Percentiles rank a stretch among this genome's conserved stretches.
Evolutionary conservation across 2,113 vertebrate genomes (phyloP).

Genomic region (Connochaetes taurinus): DNA sequence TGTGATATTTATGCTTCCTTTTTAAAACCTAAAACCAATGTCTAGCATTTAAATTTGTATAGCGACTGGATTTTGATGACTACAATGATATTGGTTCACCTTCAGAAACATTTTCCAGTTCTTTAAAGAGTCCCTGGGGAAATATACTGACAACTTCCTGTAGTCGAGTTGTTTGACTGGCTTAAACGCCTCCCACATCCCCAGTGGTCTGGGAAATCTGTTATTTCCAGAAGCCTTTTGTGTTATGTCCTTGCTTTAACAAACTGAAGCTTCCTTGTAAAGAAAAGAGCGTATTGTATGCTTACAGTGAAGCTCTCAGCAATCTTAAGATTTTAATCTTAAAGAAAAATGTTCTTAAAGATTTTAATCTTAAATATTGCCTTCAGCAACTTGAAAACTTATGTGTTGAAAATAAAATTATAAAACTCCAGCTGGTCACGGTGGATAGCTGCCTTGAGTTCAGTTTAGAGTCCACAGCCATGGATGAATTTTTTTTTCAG

Average conservation of each 20-base stretch:
- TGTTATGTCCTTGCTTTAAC: neutral
- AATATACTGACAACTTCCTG: neutral
- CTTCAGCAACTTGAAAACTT: neutral
- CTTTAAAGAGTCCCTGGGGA: neutral
- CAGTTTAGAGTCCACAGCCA: neutral
- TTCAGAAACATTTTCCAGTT: neutral
- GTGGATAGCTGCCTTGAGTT: neutral
- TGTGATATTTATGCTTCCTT: neutral
- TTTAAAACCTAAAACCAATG: neutral
- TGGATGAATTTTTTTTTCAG: neutral
- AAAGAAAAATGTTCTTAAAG: neutral
- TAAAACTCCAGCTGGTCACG: neutral
- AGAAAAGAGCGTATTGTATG: neutral
- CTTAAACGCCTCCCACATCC: neutral
- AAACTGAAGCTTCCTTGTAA: neutral
- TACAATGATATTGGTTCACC: neutral
- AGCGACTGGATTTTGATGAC: neutral
- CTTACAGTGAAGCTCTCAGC: neutral
- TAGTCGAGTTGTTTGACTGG: neutral
- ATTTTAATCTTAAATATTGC: constrained; percentile 14
- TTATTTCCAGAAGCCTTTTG: constrained; percentile 11
- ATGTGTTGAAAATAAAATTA: constrained; percentile 32
- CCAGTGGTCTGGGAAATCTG: neutral
- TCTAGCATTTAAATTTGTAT: neutral
- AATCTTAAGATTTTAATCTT: neutral